These are phyloP conservation scores for Strix aluco DNA, from an alignment of 2,113 vertebrate genomes.

Conservation along the genomic window DNA sequence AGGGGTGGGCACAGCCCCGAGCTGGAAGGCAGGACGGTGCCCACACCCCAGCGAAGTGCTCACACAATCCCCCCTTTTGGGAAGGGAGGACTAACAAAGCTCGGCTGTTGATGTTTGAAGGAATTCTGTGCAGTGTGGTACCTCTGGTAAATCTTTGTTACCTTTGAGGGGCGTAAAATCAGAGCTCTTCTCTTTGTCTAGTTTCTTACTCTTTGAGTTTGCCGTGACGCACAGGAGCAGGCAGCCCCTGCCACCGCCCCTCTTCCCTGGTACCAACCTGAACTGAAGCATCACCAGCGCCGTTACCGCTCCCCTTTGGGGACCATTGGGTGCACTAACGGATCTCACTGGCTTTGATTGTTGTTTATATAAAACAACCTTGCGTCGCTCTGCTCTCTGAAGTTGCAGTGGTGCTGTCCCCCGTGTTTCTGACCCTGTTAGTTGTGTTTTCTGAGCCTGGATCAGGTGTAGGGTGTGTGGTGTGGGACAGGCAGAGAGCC, in stretches of 20 bases:
- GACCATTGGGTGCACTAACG: fast-evolving
- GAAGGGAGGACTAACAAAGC: not conserved
- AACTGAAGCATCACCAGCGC: fast-evolving
- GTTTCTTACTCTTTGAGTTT: fast-evolving
- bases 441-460: fast-evolving
- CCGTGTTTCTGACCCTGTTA: fast-evolving
- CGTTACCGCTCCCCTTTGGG: fast-evolving
- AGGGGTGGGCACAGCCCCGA: not conserved
- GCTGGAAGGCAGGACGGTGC: not conserved
- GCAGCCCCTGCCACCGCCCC: too few relatives aligned
- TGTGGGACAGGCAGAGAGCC: fast-evolving
- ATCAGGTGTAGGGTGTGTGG: fast-evolving
- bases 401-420: fast-evolving
- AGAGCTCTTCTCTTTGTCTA: fast-evolving
- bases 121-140: fast-evolving
- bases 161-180: fast-evolving
- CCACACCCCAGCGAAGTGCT: fast-evolving
- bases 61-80: fast-evolving
- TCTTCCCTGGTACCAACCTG: fast-evolving
- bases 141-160: too few relatives aligned
- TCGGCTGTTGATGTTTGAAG: not conserved
- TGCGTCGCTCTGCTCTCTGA: not conserved
- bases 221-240: fast-evolving
- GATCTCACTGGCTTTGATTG: fast-evolving
- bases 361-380: fast-evolving